A percentile compares a stretch with the other conserved stretches of the same genome.
Conservation (phyloP, 2,888 invertebrate species). For the Nephrotoma appendiculata region DNA sequence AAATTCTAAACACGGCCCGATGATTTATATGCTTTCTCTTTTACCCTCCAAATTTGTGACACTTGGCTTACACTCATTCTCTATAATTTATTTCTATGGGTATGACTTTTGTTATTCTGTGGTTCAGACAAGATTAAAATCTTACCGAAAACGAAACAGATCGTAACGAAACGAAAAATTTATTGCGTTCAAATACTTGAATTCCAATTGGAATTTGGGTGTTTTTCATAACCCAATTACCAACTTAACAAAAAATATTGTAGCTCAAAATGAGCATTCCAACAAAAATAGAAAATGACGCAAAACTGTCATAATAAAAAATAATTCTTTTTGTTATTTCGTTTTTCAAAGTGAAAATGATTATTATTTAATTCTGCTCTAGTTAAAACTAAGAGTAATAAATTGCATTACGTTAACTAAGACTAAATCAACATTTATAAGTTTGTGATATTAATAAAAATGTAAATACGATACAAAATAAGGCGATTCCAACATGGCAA, state of each 20-base stretch:
- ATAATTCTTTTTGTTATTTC: not conserved
- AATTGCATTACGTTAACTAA: not conserved
- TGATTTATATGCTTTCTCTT: no score
- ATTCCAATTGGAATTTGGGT: no score
- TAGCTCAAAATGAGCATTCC: not conserved
- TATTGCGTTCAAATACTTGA: not conserved
- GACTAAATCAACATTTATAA: not conserved
- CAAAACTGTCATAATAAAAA: not conserved
- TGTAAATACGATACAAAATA: not conserved
- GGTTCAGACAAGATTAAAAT: no score
- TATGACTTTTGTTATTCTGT: no score
- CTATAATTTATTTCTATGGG: no score
- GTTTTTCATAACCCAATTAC: not conserved
- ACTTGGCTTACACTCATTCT: no score
- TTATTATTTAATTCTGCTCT: not conserved
- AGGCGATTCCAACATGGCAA: slow-evolving; percentile 2
- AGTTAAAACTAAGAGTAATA: not conserved
- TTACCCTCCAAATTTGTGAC: no score
- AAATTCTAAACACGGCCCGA: no score
- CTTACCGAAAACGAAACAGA: not conserved
- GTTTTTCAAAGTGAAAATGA: not conserved
- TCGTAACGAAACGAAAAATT: not conserved
- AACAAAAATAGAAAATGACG: not conserved
- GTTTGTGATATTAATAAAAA: not conserved
- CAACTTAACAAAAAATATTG: not conserved